phyloP scores from a whole-genome alignment of 2,888 invertebrate species.

The Diarsia dahlii region DNA sequence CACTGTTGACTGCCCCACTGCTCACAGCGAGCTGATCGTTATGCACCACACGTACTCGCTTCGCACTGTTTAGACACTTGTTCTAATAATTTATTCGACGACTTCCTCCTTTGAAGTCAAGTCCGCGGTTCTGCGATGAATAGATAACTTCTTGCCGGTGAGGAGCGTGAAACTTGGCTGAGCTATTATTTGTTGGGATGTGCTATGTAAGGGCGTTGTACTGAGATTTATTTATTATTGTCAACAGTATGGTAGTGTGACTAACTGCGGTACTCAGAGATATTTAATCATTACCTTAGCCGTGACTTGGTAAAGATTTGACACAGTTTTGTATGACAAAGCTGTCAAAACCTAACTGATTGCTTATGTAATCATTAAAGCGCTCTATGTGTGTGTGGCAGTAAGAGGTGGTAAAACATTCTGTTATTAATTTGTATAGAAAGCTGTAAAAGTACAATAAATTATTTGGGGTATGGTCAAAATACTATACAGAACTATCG shows the following conservation, averaged over 20 bases:
- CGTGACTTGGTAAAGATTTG: too few species aligned
- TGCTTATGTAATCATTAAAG: too few species aligned
- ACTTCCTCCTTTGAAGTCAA: conserved; percentile 19
- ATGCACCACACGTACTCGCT: conserved; percentile 25
- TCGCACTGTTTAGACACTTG: conserved; percentile 36
- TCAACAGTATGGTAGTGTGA: not conserved
- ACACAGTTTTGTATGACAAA: too few species aligned
- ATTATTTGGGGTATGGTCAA: too few species aligned
- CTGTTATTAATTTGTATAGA: not conserved
- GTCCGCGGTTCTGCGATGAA: conserved; percentile 19
- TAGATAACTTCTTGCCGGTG: conserved; percentile 18
- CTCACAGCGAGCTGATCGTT: not conserved
- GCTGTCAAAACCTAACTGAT: too few species aligned
- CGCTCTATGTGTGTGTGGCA: too few species aligned
- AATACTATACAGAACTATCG: too few species aligned
- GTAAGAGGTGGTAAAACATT: not conserved
- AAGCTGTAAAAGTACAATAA: not conserved
- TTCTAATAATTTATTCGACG: conserved; percentile 45
- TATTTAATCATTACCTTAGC: too few species aligned
- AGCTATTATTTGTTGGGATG: conserved; percentile 6
- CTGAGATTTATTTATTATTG: too few species aligned
- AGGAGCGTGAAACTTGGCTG: not conserved
- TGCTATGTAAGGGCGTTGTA: not conserved
- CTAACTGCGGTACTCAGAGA: too few species aligned
- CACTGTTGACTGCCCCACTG: not conserved